Percentiles rank a stretch among this genome's conserved stretches.
Conservation (phyloP, 2,888 invertebrate species). For the Micoletzkya japonica region DNA sequence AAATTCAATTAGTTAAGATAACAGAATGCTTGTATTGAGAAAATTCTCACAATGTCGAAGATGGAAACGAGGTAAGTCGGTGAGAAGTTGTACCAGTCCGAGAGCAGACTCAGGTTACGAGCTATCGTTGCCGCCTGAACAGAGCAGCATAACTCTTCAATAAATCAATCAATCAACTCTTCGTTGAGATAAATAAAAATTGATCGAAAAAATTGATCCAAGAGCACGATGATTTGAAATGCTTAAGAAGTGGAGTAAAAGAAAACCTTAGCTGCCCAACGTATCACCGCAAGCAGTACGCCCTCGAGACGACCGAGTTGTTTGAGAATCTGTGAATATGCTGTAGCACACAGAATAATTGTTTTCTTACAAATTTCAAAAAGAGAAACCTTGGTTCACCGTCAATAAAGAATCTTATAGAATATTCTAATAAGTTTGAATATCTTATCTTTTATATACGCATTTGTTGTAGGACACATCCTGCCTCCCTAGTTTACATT, state of each 20-base stretch:
- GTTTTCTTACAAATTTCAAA: too few relatives aligned
- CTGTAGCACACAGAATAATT: too few relatives aligned
- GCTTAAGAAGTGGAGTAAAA: too few relatives aligned
- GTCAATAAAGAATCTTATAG: not conserved
- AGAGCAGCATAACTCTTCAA: not conserved
- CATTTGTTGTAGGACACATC: not conserved
- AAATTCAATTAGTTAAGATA: too few relatives aligned
- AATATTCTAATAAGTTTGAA: not conserved
- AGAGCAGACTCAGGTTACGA: conserved; percentile 9
- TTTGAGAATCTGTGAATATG: not conserved
- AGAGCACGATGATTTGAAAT: too few relatives aligned
- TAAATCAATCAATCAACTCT: too few relatives aligned
- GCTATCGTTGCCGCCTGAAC: conserved; percentile 4
- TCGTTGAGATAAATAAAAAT: too few relatives aligned
- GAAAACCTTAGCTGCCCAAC: not conserved
- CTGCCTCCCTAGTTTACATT: too few relatives aligned
- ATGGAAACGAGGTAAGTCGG: conserved; percentile 15
- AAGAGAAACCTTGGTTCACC: too few relatives aligned
- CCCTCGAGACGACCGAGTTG: conserved; percentile 15
- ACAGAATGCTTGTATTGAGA: too few relatives aligned
- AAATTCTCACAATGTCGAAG: conserved; percentile 10
- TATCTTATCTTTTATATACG: not conserved
- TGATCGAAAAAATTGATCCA: too few relatives aligned
- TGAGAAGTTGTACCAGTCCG: conserved; percentile 25
- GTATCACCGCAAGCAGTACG: not conserved